Base-by-base conservation (phyloP, 2,888 invertebrate genomes). In the Caradrina kadenii region DNA sequence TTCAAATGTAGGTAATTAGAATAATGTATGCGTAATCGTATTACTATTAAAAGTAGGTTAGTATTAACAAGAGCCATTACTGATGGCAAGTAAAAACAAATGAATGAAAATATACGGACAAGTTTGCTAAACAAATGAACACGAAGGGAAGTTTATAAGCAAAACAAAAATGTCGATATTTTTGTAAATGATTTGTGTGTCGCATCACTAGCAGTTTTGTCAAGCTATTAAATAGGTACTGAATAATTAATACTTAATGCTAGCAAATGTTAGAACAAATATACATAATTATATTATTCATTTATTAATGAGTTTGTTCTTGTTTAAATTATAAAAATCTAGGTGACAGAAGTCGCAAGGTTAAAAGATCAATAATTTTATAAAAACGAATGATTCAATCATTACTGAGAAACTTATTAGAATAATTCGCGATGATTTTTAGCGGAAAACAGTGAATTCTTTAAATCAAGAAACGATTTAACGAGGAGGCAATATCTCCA, bases 1-100 rank as follows among this genome's bases (percentile, higher is more conserved):
- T 64, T 69, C 13, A 31, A 67, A 78, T 76, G 49, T 76, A 65
- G 72, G 70, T 74, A 65, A 80, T 52, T 22, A 35, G 62, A 73
- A 45, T 73, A 70, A 74, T 19, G 50, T 50, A 39, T 75, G 66
- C 31, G 53, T 49, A 80, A 79, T 62, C 21, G 49, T 26, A 58
- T 52, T 70, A 63, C 21, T 54, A 59, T 48, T 59, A 55, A 22
- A 75, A 70, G 65, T 71, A 70, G 70, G 69, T 61, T 59, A 76
- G 63, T 54, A 79, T 67, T 73, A 61, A 48, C 10, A n/a, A 59
- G 31, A 22, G 52, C 2, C 45, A 60, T 54, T 54, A 13, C 8
- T 55, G 64, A n/a, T 53, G 39, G n/a, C 42, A 21, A 7, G 19
- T 31, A 1, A 45, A 52, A 65, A 72, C 60, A 48, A 55, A 65